Evolutionary conservation across 92 coral and sea anemone genomes (phyloP).

Genomic region (Phymanthus crucifer): DNA sequence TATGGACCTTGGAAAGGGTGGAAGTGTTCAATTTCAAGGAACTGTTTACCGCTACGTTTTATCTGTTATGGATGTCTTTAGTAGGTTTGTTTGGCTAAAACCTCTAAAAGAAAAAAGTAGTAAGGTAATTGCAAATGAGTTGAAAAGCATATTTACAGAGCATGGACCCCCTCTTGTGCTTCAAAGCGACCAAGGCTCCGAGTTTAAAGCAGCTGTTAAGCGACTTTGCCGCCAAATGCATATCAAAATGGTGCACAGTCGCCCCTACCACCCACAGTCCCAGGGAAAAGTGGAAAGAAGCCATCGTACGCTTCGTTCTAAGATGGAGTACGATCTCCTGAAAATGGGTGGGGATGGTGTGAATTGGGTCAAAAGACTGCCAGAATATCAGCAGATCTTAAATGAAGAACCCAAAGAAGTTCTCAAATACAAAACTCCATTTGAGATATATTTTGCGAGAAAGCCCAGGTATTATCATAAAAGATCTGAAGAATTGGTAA

Average conservation of each 20-base stretch:
- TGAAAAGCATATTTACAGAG: slow-evolving; percentile 24
- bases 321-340: slow-evolving; percentile 54
- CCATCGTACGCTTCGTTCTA: slow-evolving; percentile 38
- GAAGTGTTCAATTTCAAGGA: not conserved
- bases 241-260: slow-evolving; percentile 42
- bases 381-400: slow-evolving; percentile 27
- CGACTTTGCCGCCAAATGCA: slow-evolving; percentile 29
- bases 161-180: slow-evolving; percentile 44
- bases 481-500: too few species aligned
- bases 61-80: slow-evolving; percentile 30
- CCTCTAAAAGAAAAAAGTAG: slow-evolving; percentile 10
- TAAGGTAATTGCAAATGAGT: slow-evolving; percentile 18
- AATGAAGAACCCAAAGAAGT: slow-evolving; percentile 60
- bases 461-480: too few species aligned
- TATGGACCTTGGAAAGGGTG: slow-evolving; percentile 31
- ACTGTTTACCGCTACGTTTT: slow-evolving; percentile 3
- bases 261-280: slow-evolving; percentile 50
- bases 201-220: slow-evolving; percentile 52
- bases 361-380: slow-evolving; percentile 46
- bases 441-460: slow-evolving; percentile 35
- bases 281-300: slow-evolving; percentile 48
- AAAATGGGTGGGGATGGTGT: slow-evolving; percentile 43
- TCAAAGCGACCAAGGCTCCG: slow-evolving; percentile 56
- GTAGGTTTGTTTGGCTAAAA: slow-evolving; percentile 31
- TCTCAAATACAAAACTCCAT: slow-evolving; percentile 36